Conservation (phyloP, 2,797 vertebrate genomes). For the Lateolabrax maculatus region DNA sequence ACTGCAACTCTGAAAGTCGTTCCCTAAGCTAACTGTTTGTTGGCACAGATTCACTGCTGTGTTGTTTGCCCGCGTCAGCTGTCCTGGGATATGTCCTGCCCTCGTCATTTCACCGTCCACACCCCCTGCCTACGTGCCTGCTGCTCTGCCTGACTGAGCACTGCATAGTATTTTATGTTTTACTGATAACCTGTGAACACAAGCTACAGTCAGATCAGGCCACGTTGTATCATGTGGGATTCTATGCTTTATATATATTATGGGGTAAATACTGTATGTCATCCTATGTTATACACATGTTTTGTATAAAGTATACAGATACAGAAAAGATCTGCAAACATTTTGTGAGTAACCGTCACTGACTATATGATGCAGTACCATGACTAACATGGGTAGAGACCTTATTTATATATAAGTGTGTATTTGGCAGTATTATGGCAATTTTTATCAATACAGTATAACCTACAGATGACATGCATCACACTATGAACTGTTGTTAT, state of each 20-base stretch:
- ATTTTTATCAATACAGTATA: not conserved
- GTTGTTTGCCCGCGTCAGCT: conserved; percentile 78
- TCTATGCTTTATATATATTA: conserved; percentile 10
- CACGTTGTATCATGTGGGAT: conserved; percentile 20
- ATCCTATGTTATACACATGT: not conserved
- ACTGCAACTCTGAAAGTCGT: conserved; percentile 54
- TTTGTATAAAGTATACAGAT: not conserved
- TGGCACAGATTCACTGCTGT: conserved; percentile 66
- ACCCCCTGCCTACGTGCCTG: conserved; percentile 50
- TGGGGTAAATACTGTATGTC: not conserved
- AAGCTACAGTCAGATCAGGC: conserved; percentile 36
- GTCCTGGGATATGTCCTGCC: conserved; percentile 72
- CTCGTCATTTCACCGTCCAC: conserved; percentile 59
- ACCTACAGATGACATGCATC: not conserved
- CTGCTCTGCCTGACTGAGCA: conserved; percentile 50
- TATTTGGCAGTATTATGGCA: not conserved
- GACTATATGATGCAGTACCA: not conserved
- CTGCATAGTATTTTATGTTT: conserved; percentile 44
- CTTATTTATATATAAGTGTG: not conserved
- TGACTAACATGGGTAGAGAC: not conserved
- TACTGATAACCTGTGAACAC: conserved; percentile 60
- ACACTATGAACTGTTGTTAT: not conserved
- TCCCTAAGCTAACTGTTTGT: conserved; percentile 59
- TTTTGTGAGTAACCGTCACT: not conserved
- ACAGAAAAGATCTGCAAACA: not conserved